Base-by-base conservation (phyloP, 2,888 invertebrate species). In the Maniola hyperantus region DNA sequence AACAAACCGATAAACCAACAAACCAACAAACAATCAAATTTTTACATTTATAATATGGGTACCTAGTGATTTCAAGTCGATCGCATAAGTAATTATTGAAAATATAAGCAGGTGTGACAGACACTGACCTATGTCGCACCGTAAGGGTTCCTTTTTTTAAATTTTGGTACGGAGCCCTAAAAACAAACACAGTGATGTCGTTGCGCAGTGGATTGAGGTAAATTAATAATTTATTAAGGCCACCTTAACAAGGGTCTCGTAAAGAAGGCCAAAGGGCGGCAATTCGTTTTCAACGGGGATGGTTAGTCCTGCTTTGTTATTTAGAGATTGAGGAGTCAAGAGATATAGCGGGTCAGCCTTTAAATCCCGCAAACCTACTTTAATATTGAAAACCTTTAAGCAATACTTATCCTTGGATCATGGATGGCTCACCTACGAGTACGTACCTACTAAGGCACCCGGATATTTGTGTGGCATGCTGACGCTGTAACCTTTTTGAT, bases 231-330 rank as follows among this genome's bases (percentile, higher is more conserved):
- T 91, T 91, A 91, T 89, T 89, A 89, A 89, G 88, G 88, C 88
- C 88, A 90, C 90, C 90, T 89, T 91, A 92, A 91, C 91, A 91
- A 91, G 90, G 91, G 90, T 88, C 91, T 90, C 88, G 87, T 91
- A 62, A 53, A 62, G 90, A 91, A 90, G 91, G 90, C 90, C 89
- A 89, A 88, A 91, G 91, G 91, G 89, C 85, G 87, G 88, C 89
- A 88, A 90, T 91, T 92, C 53, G 91, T 91, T 91, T 87, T 82
- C 88, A 84, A 83, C 80, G 83, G 84, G 86, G 85, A 87, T 87
- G 85, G 84, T 80, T 84, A 79, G 82, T 84, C 85, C 85, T 84
- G 83, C 84, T 90, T 88, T 85, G 88, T 91, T 90, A 87, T 89
- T 88, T 88, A 88, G 88, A 86, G 87, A 67, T 67, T 65, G 66